Evolutionary conservation across 2,113 vertebrate genomes (phyloP), one percentile per base, ranked within the genome.

Genomic region (Notarius quadriscutis): DNA sequence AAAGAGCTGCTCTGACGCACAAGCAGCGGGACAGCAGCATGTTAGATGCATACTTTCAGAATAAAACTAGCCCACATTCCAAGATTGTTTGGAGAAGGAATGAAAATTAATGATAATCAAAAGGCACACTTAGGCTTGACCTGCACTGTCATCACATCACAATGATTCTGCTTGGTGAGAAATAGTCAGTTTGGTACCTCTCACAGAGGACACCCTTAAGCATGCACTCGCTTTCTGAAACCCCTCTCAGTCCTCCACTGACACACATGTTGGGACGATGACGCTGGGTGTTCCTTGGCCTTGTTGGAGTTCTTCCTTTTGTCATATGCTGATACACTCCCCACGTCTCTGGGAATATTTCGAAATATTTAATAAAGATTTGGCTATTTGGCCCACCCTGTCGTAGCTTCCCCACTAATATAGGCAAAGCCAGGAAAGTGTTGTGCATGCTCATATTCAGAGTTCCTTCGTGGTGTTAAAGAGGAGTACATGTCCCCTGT

Each of bases 341-440:
- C 65, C 63, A 63, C n/a, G 11, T 71, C 57, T 51, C 20, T 10
- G 55, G 20, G 18, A 57, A 12, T 82, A 74, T 22, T 58, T 53
- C 1, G 4, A 20, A 60, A 27, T 62, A 48, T 41, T 41, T 41
- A 22, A 62, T 17, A 12, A 55, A 67, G 18, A 58, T 25, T 57
- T 65, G 81, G 81, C 79, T 94, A 98, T 89, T 99, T 99, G 58
- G 98, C 98, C 98, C 98, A 99, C 41, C 98, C 97, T 5, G 98
- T 98, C 77, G 97, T 97, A 91, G 98, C 97, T 91, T 99, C 98
- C 78, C 98, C 98, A 1, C 98, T 99, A 92, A 99, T 99, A 91
- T 99, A 99, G 91, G 98, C 98, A 90, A 99, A 99, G 91, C 98
- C 98, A 0, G 98, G 98, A 93, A 99, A 99, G 96, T 99, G 98